Evolutionary conservation across 37 sponge, comb jelly and placozoan species (phyloP).

Genomic region (Crambe crambe): DNA sequence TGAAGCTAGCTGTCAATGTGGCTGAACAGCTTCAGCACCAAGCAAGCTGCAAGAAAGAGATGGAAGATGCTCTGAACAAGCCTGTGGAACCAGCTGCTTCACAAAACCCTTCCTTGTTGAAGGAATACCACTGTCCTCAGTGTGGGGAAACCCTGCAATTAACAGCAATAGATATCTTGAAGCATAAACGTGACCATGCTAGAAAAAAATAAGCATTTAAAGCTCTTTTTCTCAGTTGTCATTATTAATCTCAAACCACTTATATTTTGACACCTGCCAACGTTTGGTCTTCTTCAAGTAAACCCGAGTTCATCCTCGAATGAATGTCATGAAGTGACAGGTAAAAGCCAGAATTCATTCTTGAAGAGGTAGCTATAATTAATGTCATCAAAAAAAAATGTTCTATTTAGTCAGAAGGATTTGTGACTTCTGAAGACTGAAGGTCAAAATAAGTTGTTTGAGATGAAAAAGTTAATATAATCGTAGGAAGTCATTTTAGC

Average conservation of each 20-base stretch:
- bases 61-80: slow-evolving; percentile 1
- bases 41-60: slow-evolving; percentile 30
- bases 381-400: too few species aligned
- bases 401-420: too few species aligned
- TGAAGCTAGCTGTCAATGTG: slow-evolving; percentile 50
- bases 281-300: too few species aligned
- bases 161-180: slow-evolving; percentile 65
- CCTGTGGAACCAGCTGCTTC: background rate
- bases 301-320: too few species aligned
- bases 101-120: background rate
- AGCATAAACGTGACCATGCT: slow-evolving; percentile 68
- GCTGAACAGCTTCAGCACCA: slow-evolving; percentile 79
- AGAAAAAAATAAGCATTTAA: background rate
- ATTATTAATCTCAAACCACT: background rate
- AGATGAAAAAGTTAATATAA: too few species aligned
- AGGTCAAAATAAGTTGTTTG: too few species aligned
- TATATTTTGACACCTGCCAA: too few species aligned
- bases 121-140: slow-evolving; percentile 47
- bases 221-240: background rate
- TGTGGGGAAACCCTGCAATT: slow-evolving; percentile 40
- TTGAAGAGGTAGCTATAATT: too few species aligned
- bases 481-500: too few species aligned
- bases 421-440: too few species aligned
- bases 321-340: too few species aligned
- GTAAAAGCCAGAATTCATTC: too few species aligned